Evolutionary conservation across 2,888 invertebrate genomes (phyloP), one percentile per base, ranked within the genome.

Genomic region (Nephrocerus scutellatus): DNA sequence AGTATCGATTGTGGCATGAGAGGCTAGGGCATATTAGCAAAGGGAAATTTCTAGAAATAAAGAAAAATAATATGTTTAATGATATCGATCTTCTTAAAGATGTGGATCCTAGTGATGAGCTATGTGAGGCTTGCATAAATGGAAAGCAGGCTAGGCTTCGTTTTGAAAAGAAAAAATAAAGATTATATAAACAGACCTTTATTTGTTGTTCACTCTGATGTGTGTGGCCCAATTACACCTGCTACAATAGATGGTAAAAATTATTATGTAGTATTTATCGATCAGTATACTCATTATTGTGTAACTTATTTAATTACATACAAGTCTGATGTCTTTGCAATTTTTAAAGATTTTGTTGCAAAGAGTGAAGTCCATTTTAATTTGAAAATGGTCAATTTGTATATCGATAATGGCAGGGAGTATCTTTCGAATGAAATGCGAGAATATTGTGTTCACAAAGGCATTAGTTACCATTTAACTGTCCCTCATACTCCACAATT

Each of bases 91-190:
- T 30, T 6, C 21, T 30, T 29, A 26, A 34, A 23, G n/a, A 37
- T n/a, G n/a, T 25, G 20, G 3, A n/a, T 12, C 41, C 38, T 3
- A 24, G 26, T 26, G 31, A 39, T 31, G 15, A 48, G 28, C 46
- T 53, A 16, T 60, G 55, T 46, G 56, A 57, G 43, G 41, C 54
- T n/a, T n/a, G 58, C 44, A 49, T 56, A 30, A 42, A 54, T 40
- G 59, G 57, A 14, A 63, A 64, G 50, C 59, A 60, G 51, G 44
- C 49, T n/a, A 49, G 60, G 43, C 35, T 53, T 12, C 55, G 61
- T 8, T 63, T 61, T 48, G 46, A 49, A 26, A 19, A 48, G 53
- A n/a, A n/a, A n/a, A n/a, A n/a, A n/a, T n/a, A n/a, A n/a, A n/a
- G n/a, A n/a, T n/a, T n/a, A n/a, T n/a, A n/a, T n/a, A n/a, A n/a